Evolutionary conservation across 1,140 invertebrate genomes (phyloP).

Genomic region (Drosophila truncata): DNA sequence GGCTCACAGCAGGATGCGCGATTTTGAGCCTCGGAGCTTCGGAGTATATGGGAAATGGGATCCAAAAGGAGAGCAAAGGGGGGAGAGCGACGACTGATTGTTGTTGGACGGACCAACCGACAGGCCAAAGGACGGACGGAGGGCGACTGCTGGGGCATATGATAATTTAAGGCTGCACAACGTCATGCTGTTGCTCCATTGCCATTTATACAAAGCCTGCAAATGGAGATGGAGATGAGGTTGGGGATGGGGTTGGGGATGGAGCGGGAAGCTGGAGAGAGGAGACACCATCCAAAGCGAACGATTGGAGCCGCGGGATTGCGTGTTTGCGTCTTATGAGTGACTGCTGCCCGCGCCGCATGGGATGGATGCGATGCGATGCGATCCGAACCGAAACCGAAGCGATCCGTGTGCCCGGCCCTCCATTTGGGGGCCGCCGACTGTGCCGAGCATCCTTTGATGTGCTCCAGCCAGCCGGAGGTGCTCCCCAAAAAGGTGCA

Average conservation of each 20-base stretch:
- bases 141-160: constrained; percentile 68
- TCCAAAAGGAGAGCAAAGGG: not conserved
- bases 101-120: constrained; percentile 48
- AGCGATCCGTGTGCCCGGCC: constrained; percentile 29
- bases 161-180: constrained; percentile 84
- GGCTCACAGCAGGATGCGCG: constrained; percentile 79
- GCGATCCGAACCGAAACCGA: constrained; percentile 2
- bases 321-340: constrained; percentile 76
- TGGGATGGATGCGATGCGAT: constrained; percentile 47
- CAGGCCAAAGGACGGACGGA: constrained; percentile 29
- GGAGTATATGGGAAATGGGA: constrained; percentile 18
- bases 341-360: constrained; percentile 76
- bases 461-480: constrained; percentile 55
- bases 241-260: not conserved
- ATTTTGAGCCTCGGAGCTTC: constrained; percentile 48
- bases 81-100: constrained; percentile 42
- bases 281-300: constrained; percentile 2
- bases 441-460: constrained; percentile 82
- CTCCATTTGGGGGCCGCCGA: constrained; percentile 67
- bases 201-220: constrained; percentile 73
- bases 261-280: constrained; percentile 4
- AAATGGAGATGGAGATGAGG: constrained; percentile 7
- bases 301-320: constrained; percentile 58
- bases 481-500: constrained; percentile 41
- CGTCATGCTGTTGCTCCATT: constrained; percentile 81